phyloP scores from a whole-genome alignment of 2,888 invertebrate species.

The Scelioninae gen. 1 region DNA sequence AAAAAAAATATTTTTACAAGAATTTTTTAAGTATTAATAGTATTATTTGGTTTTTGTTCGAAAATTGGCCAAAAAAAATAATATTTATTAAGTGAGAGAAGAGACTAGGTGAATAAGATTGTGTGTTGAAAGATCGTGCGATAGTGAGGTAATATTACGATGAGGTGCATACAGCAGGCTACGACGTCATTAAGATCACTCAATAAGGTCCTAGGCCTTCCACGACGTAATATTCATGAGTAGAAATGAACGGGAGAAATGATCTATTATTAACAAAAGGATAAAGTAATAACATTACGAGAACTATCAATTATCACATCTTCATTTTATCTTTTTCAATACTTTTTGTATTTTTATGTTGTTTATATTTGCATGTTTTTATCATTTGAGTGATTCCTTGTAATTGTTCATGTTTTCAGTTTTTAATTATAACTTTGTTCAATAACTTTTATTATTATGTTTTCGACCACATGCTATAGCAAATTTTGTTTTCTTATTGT shows the following conservation, averaged over 20 bases:
- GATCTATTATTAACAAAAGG: conserved; percentile 56
- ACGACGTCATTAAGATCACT: conserved; percentile 63
- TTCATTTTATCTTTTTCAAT: neutral
- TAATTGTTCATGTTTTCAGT: too few relatives aligned
- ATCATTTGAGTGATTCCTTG: too few relatives aligned
- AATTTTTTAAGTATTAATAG: too few relatives aligned
- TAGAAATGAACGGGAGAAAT: conserved; percentile 65
- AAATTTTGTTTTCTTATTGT: too few relatives aligned
- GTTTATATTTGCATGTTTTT: too few relatives aligned
- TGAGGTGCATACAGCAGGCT: conserved; percentile 46
- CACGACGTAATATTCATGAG: conserved; percentile 58
- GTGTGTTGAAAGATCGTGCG: conserved; percentile 61
- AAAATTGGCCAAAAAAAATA: conserved; percentile 11
- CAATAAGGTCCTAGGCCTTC: conserved; percentile 66
- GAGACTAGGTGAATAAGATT: conserved; percentile 44
- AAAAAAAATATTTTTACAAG: too few relatives aligned
- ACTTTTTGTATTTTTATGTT: too few relatives aligned
- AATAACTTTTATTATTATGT: too few relatives aligned
- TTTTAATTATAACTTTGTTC: too few relatives aligned
- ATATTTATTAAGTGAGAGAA: conserved; percentile 43
- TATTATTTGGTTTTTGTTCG: neutral
- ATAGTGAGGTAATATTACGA: conserved; percentile 61
- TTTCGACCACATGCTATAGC: too few relatives aligned
- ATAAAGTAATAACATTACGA: conserved; percentile 1
- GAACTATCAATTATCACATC: neutral